Conservation (phyloP, 2,113 vertebrate species). For the Potamarius usumacintae region DNA sequence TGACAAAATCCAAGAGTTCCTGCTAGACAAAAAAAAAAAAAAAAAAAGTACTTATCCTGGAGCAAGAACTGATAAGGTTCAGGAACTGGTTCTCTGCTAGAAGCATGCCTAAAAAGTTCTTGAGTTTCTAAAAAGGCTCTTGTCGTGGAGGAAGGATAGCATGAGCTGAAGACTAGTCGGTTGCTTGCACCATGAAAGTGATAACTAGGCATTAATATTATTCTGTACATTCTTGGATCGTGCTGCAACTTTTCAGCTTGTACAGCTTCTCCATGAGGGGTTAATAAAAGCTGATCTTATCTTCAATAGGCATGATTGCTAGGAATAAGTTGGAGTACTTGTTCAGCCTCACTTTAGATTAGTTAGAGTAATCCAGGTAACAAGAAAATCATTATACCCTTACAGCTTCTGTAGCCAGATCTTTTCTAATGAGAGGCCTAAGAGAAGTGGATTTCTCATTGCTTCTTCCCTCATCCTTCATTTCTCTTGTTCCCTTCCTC, state of each 20-base stretch:
- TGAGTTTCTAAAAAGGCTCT: background rate
- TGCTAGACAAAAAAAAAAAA: background rate
- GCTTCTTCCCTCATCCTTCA: slow-evolving; percentile 26
- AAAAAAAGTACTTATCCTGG: background rate
- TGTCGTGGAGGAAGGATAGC: background rate
- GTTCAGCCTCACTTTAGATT: background rate
- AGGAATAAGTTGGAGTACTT: background rate
- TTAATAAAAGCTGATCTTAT: background rate
- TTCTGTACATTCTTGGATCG: background rate
- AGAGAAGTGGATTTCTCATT: slow-evolving; percentile 52
- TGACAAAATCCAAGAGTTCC: background rate
- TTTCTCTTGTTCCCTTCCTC: slow-evolving; percentile 27
- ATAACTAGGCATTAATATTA: slow-evolving; percentile 4
- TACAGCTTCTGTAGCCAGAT: slow-evolving; percentile 36
- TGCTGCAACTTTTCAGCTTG: background rate
- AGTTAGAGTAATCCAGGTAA: slow-evolving; percentile 30
- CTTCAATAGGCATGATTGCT: slow-evolving; percentile 24
- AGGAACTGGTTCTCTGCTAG: background rate
- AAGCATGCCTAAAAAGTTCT: background rate
- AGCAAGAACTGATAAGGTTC: background rate
- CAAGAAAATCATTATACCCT: slow-evolving; percentile 49
- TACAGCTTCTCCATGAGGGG: background rate
- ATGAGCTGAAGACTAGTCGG: background rate
- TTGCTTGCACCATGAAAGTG: background rate
- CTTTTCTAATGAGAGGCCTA: slow-evolving; percentile 50